Evolutionary conservation across 1,140 invertebrate genomes (phyloP), one percentile per base, ranked within the genome.

Genomic region (Campodea augens): DNA sequence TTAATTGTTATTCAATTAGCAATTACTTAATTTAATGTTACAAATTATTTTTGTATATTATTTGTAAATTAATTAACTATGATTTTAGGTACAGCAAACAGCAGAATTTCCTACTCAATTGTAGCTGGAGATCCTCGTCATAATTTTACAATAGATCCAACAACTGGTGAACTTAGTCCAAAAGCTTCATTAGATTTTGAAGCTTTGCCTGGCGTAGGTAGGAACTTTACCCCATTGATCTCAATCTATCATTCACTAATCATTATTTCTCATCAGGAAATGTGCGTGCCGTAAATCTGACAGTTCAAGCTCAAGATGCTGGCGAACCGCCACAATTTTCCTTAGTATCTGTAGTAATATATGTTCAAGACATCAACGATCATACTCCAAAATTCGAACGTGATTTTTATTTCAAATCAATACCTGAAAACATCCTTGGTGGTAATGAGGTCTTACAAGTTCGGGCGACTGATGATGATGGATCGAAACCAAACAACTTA

Each of bases 321-420:
- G 88, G 88, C 0, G 68, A 61, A 7, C 86, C 86, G 0, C 72
- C 77, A 47, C 59, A 89, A 5, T 77, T 71, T 27, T 77, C 76
- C 0, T 74, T 82, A 25, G 79, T 77, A 10, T 71, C 75, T 0
- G 72, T 92, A 1, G 71, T 73, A 0, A 71, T 95, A 45, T 86
- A 85, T 60, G 72, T 92, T 2, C 75, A 83, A 52, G 89, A 93
- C 60, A 70, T 79, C 4, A 93, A 93, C 61, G 88, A 92, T 55
- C 75, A 88, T 64, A 64, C 72, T 1, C 89, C 89, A 0, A 61
- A 72, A 49, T 93, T 92, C 60, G 75, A 83, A 52, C 69, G 75
- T 52, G 60, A 64, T 38, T 59, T 77, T 42, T 92, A 92, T 57
- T 72, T 75, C 41, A 70, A 71, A 55, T 73, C 75, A 3, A 77